Evolutionary conservation across 2,888 invertebrate species (phyloP), one percentile per base, ranked within the genome.

Genomic region (Polia nebulosa): DNA sequence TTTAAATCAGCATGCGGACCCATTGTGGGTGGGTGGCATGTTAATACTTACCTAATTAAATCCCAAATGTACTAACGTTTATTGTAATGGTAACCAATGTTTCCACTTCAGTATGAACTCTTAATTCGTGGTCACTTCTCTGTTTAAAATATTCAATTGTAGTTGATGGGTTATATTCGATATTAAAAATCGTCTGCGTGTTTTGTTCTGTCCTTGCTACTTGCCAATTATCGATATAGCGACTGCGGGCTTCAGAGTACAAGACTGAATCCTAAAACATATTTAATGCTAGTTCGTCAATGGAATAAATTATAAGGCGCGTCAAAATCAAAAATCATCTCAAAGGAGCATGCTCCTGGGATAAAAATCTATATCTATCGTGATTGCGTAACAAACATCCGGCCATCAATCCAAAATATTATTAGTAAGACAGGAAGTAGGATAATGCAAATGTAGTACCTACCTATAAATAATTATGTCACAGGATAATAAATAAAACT

Each of bases 91-190:
- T 89, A 41, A 87, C 85, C 17, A 94, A 82, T 34, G 91, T 74
- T 63, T 93, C 94, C n/a, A 94, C 84, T 85, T 95, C 94, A 0
- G 86, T 67, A 56, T 95, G 95, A 11, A 93, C 90, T 47, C 93
- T 84, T 32, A 91, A 87, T 72, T 95, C 95, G 32, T 89, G 84
- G 20, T 93, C 93, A 15, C 75, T 68, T 64, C 87, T 86, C 55
- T 80, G 83, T 74, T 94, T 94, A 78, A 84, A 91, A 52, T 80
- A 81, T 66, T 90, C 91, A 29, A 91, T 89, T n/a, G 32, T 73
- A 3, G 76, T 53, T 0, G 79, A 67, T 2, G 90, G 88, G 0
- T 22, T 27, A 0, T 72, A 44, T 74, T 94, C 93, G 6, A 74
- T 78, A 27, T 88, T 81, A 8, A 49, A 60, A 58, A 94, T 92